Conservation (phyloP, 2,888 invertebrate species). For the Atherix ibis region DNA sequence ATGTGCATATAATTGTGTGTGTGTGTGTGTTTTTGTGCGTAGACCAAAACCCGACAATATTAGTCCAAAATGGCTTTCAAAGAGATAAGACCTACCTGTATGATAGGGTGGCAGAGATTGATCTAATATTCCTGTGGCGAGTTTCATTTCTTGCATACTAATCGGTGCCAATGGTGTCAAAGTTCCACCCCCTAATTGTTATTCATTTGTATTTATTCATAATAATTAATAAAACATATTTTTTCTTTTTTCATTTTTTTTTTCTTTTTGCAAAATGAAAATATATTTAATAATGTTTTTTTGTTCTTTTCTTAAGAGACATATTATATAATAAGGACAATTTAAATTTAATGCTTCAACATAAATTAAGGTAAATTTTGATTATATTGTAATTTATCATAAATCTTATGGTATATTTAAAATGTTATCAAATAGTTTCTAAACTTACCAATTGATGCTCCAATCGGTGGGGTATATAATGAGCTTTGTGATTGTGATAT, state of each 20-base stretch:
- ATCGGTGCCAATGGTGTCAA: conserved; percentile 57
- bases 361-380: no score
- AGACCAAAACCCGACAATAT: no score
- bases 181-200: conserved; percentile 39
- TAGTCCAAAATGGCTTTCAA: no score
- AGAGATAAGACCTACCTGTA: conserved; percentile 27
- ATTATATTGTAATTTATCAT: no score
- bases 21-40: no score
- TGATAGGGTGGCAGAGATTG: conserved; percentile 52
- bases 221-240: no score
- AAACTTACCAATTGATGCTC: conserved; percentile 47
- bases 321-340: no score
- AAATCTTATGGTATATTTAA: no score
- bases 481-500: conserved; percentile 56
- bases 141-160: conserved; percentile 61
- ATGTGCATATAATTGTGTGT: no score
- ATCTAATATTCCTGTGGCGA: conserved; percentile 43
- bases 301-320: no score
- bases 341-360: no score
- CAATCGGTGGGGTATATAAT: conserved; percentile 65
- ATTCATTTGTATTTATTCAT: conserved; percentile 3
- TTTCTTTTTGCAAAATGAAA: conserved; percentile 1
- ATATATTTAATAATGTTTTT: not conserved
- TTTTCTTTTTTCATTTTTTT: conserved; percentile 4
- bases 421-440: no score